Base-by-base conservation (phyloP, 1,140 invertebrate genomes). In the Carposina sasakii region DNA sequence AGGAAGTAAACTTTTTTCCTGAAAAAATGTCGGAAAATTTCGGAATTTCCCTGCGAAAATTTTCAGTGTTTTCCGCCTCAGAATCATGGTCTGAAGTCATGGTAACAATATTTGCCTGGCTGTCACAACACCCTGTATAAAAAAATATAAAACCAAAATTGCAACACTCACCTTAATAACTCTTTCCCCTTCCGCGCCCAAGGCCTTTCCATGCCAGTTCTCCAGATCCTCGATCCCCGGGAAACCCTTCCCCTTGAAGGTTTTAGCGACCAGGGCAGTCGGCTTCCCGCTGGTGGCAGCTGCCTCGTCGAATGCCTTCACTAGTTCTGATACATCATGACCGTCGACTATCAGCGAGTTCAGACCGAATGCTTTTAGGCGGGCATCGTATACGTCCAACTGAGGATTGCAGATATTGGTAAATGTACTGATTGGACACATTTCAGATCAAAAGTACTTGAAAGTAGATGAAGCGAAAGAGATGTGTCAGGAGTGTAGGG, bases 201-300 rank as follows among this genome's bases (percentile, higher is more conserved):
- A 81, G 0, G 98, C 91, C 74, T 99, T 99, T 30, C 98, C 98
- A 76, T 99, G 98, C 97, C 97, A 99, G 75, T 98, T 97, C 37
- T 96, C 92, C 52, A 89, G 36, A 85, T 99, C 94, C 82, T 98
- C 97, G 71, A 99, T 96, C 22, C 90, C 68, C 42, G 91, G 89
- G 76, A 97, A 97, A 54, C 92, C 91, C 71, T 91, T 95, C 3
- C 98, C 98, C 85, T 99, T 99, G 73, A 90, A 97, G 0, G 98
- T 99, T 87, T 98, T 98, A 19, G 96, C 96, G 40, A 99, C 84
- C 26, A 99, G 89, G 37, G 95, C 96, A 12, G 96, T 98, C 20
- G 98, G 98, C 69, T 93, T 93, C 24, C 89, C 95, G 71, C 92
- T 92, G 0, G 90, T 92, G 19, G 81, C 79, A 20, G 91, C 86